Conservation (phyloP, 2,888 invertebrate genomes). For the Meteorus cinctellus region DNA sequence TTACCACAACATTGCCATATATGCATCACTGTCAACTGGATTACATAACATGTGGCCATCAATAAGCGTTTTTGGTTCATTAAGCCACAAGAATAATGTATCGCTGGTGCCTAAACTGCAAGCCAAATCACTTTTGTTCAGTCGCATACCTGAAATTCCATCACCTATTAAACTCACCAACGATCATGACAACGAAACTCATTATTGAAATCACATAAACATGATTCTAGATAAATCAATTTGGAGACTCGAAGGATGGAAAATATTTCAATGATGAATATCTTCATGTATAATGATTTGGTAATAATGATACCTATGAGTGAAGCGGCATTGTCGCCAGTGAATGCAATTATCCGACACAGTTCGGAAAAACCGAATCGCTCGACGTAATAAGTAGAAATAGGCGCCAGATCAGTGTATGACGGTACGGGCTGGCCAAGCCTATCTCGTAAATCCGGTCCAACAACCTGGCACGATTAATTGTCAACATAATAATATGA, state of each 20-base stretch:
- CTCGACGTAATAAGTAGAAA: constrained; percentile 87
- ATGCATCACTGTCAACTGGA: constrained; percentile 84
- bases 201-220: constrained; percentile 14
- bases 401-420: constrained; percentile 80
- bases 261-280: background rate
- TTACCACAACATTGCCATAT: constrained; percentile 92
- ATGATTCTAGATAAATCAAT: constrained; percentile 20
- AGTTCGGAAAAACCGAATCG: constrained; percentile 88
- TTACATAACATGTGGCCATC: constrained; percentile 93
- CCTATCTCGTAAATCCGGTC: constrained; percentile 82
- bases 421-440: constrained; percentile 85
- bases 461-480: constrained; percentile 79
- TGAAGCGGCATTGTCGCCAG: constrained; percentile 96
- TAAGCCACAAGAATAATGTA: constrained; percentile 87
- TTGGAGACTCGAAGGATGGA: background rate
- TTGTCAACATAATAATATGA: constrained; percentile 19
- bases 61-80: constrained; percentile 79
- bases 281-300: constrained; percentile 37
- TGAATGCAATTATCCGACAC: constrained; percentile 91
- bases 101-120: constrained; percentile 96
- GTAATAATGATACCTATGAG: constrained; percentile 78
- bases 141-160: constrained; percentile 80
- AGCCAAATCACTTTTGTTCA: constrained; percentile 87
- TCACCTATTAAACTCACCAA: background rate
- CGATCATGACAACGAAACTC: background rate